Base-by-base conservation (phyloP, 2,797 vertebrate species). In the Miichthys miiuy region DNA sequence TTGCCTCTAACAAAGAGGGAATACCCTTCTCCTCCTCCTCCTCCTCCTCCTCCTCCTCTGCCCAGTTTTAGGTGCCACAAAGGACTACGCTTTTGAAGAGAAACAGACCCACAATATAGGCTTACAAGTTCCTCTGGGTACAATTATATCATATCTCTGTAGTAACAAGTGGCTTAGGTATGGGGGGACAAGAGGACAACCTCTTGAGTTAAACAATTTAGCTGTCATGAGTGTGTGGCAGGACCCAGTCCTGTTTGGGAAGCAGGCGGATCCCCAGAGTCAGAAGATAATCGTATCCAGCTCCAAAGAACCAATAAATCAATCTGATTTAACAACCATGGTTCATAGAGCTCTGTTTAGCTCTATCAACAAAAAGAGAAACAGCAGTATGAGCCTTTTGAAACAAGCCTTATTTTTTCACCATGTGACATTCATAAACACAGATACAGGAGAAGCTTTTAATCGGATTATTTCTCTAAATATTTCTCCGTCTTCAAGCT, bases 231-330 rank as follows among this genome's bases (percentile, higher is more conserved):
- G 88, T 87, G 90, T 86, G 88, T 94, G 93, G 93, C 92, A 96
- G 94, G 95, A 96, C 95, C 95, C 86, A 89, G 94, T 93, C 92
- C 93, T 95, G 92, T 94, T 94, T 95, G 92, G 93, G 95, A 95
- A 93, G 91, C 91, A 91, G 92, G 90, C 79, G 73, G 75, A 93
- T 97, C 96, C 96, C 96, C 91, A 75, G 96, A 96, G 96, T 91
- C 90, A 83, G 90, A 93, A 96, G 95, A 97, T 97, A 96, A 97
- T 96, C 95, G 93, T 92, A 93, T 93, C 95, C 95, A 91, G 85
- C 95, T 38, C 95, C 87, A 88, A 93, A 95, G 93, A 96, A 94
- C 94, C 96, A 96, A 97, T 97, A 97, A 97, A 98, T 99, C 97
- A 97, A 97, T 98, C 94, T 93, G 91, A 86, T 96, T 93, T 94